Conservation (phyloP, 2,113 vertebrate genomes). For the Oxyruncus cristatus region DNA sequence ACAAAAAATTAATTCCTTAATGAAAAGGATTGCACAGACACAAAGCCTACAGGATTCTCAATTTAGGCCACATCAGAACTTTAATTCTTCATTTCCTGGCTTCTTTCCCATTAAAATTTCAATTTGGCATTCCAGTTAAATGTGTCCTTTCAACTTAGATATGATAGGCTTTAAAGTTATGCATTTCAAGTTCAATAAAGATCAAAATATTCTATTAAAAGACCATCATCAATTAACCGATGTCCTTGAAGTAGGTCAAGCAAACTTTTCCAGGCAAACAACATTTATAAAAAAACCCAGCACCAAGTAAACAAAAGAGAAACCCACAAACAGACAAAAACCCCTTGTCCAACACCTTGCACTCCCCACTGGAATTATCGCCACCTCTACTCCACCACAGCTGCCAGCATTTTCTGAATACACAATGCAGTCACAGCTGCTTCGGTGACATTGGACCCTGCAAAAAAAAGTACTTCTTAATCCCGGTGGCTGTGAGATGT, state of each 20-base stretch:
- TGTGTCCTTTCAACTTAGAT: background rate
- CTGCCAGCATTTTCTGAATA: background rate
- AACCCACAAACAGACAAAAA: background rate
- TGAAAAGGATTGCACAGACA: background rate
- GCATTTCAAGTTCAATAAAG: background rate
- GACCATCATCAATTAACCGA: background rate
- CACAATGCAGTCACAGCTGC: background rate
- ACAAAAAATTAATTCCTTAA: background rate
- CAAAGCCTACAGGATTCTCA: background rate
- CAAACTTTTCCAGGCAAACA: background rate
- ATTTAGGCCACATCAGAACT: background rate
- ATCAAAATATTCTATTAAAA: background rate
- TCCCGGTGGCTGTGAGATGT: background rate
- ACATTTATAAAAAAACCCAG: background rate
- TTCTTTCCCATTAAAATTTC: background rate
- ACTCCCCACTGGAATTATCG: background rate
- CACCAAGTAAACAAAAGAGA: background rate
- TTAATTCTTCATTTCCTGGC: background rate
- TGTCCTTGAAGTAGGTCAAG: background rate
- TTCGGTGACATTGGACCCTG: background rate
- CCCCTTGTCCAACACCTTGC: background rate
- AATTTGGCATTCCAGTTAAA: background rate
- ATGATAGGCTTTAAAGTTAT: background rate
- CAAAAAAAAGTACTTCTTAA: constrained; percentile 22
- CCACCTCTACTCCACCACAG: background rate